Conservation (phyloP, 2,888 invertebrate species). For the Leistus spinibarbis region DNA sequence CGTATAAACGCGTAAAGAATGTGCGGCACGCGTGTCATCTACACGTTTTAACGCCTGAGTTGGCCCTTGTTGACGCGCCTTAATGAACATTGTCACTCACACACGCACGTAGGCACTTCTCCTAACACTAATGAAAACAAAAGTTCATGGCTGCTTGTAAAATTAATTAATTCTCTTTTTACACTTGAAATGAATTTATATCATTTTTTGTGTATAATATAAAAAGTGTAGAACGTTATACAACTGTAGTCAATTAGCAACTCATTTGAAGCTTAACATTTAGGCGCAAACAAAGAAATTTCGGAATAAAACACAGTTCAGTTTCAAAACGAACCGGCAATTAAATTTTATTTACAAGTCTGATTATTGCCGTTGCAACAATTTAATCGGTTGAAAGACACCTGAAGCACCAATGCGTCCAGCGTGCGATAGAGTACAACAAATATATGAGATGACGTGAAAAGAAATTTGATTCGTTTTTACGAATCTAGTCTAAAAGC, state of each 20-base stretch:
- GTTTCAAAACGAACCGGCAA: no score
- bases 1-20: no score
- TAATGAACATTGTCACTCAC: background rate
- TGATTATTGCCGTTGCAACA: background rate
- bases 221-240: no score
- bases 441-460: no score
- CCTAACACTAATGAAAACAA: background rate
- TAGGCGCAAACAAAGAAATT: no score
- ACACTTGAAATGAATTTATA: background rate
- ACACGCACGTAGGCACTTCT: background rate
- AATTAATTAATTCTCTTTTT: background rate
- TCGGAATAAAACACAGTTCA: no score
- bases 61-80: background rate
- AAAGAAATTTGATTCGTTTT: no score
- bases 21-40: no score
- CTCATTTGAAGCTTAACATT: background rate
- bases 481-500: constrained; percentile 9
- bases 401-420: no score
- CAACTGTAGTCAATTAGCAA: no score
- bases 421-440: no score
- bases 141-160: background rate
- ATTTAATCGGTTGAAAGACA: background rate
- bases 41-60: background rate
- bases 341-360: background rate
- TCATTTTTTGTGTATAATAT: no score